phyloP scores from a whole-genome alignment of 2,113 vertebrate species.

The Lepus americanus region DNA sequence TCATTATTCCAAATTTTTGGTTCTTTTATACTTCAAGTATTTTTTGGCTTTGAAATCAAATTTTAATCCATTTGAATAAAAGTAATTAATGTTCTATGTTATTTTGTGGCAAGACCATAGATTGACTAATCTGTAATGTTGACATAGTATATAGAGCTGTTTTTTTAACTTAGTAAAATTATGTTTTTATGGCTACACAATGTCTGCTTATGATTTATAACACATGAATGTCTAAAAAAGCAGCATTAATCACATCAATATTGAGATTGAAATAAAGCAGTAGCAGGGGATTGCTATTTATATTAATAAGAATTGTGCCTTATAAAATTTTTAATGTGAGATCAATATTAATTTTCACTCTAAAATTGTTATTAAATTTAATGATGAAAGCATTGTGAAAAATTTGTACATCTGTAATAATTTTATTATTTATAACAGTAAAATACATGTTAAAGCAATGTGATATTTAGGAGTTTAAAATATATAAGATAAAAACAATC shows the following conservation, averaged over 20 bases:
- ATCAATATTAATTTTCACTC: neutral
- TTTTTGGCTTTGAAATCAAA: conserved; percentile 39
- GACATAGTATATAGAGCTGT: neutral
- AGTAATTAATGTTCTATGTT: neutral
- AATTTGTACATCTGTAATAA: neutral
- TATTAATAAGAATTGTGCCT: neutral
- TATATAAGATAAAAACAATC: neutral
- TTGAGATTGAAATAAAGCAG: neutral
- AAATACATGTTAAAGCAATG: neutral
- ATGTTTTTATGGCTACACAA: neutral
- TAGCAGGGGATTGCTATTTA: neutral
- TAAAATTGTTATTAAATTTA: neutral
- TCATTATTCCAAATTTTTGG: neutral
- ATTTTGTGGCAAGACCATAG: neutral
- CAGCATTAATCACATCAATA: neutral
- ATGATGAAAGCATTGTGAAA: neutral
- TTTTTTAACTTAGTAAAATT: neutral
- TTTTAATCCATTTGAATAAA: neutral
- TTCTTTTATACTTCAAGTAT: neutral
- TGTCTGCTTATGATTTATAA: neutral
- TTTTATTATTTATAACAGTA: neutral
- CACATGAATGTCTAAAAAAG: neutral
- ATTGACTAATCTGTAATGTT: neutral
- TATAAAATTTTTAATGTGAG: neutral
- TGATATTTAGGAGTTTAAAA: too few species aligned